A percentile compares a stretch with the other conserved stretches of the same genome.
Evolutionary conservation across 2,888 invertebrate species (phyloP).

Genomic region (Adelognathus sp.): DNA sequence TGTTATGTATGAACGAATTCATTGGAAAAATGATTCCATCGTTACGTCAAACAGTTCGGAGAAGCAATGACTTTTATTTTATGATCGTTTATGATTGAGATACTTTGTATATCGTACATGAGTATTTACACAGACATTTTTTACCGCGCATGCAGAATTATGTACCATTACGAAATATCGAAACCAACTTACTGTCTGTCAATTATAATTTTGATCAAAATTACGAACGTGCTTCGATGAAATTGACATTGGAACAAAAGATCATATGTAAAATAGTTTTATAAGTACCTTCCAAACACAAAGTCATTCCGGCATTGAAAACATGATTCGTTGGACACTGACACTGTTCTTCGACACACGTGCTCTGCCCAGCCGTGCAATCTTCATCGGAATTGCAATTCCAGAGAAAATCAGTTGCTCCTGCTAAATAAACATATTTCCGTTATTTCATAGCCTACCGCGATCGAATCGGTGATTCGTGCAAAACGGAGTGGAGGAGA

Average conservation of each 20-base stretch:
- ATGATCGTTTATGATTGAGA: too few species aligned
- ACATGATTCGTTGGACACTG: slow-evolving; percentile 63
- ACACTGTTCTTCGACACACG: slow-evolving; percentile 64
- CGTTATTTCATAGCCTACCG: not conserved
- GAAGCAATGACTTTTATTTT: too few species aligned
- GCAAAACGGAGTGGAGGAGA: not conserved
- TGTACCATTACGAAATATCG: too few species aligned
- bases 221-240: not conserved
- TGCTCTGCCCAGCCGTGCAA: slow-evolving; percentile 60
- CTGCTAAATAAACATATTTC: not conserved
- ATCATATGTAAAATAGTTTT: too few species aligned
- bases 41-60: too few species aligned
- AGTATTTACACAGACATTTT: too few species aligned
- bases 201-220: not conserved
- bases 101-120: too few species aligned
- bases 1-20: not conserved
- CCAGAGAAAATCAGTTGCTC: slow-evolving; percentile 32
- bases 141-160: too few species aligned
- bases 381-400: slow-evolving; percentile 54
- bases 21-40: not conserved
- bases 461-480: not conserved
- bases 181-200: too few species aligned
- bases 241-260: not conserved
- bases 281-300: slow-evolving; percentile 67
- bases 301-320: slow-evolving; percentile 63